Evolutionary conservation across 2,888 invertebrate genomes (phyloP).

Genomic region (Drosophila meridiana): DNA sequence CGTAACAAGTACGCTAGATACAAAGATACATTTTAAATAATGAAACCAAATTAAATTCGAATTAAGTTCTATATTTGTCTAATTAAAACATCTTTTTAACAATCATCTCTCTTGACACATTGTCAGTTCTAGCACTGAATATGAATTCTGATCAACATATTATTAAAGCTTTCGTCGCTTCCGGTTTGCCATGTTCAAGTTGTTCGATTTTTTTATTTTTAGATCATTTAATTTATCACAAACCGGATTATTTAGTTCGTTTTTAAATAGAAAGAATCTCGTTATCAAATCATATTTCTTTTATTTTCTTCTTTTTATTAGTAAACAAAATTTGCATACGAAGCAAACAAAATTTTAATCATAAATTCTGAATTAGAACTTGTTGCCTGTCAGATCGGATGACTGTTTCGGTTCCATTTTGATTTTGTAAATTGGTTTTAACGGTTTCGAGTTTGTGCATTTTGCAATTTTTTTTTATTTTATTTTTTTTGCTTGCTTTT

Average conservation of each 20-base stretch:
- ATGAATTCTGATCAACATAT: not conserved
- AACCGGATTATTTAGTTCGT: not conserved
- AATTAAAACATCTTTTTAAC: not conserved
- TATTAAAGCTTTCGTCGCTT: not conserved
- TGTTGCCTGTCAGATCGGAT: not conserved
- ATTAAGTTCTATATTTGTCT: not conserved
- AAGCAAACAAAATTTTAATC: not conserved
- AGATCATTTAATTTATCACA: not conserved
- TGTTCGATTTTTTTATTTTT: not conserved
- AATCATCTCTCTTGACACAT: not conserved
- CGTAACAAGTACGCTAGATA: constrained; percentile 48
- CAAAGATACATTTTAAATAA: not conserved
- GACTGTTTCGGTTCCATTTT: not conserved
- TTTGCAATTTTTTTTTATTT: not conserved
- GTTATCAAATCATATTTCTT: not conserved
- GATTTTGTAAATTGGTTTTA: not conserved
- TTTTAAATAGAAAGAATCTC: not conserved
- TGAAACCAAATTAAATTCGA: not conserved
- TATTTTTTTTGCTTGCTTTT: not conserved
- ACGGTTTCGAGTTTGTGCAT: not conserved
- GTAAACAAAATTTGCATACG: constrained; percentile 3
- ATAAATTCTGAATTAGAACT: not conserved
- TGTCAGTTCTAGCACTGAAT: not conserved
- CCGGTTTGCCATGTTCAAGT: not conserved
- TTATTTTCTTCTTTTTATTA: not conserved